A percentile compares a stretch with the other conserved stretches of the same genome.
phyloP scores from a whole-genome alignment of 2,797 vertebrate genomes.

The Sardinella longiceps region DNA sequence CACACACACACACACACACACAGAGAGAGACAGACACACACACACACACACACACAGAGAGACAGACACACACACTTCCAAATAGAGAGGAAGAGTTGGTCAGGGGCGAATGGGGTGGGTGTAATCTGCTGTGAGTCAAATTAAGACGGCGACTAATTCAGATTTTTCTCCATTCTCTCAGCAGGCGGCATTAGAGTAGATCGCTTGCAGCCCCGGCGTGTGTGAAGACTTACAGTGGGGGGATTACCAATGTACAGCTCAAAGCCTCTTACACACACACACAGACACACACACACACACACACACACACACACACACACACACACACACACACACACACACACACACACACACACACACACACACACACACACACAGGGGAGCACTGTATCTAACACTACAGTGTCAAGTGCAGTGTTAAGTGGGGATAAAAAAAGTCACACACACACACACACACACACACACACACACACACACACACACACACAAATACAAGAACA shows the following conservation, averaged over 20 bases:
- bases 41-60: too few species aligned
- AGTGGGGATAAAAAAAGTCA: not conserved
- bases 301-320: not conserved
- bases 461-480: not conserved
- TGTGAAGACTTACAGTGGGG: constrained; percentile 65
- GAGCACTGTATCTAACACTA: not conserved
- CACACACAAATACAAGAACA: not conserved
- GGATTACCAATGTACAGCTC: constrained; percentile 73
- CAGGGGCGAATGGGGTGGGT: constrained; percentile 32
- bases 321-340: not conserved
- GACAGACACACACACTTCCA: too few species aligned
- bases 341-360: not conserved
- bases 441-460: not conserved
- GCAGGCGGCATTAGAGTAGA: constrained; percentile 51
- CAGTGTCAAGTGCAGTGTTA: constrained; percentile 28
- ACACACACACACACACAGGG: not conserved
- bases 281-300: not conserved
- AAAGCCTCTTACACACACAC: constrained; percentile 51
- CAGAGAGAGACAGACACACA: too few species aligned
- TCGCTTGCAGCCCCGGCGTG: constrained; percentile 54
- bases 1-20: too few species aligned
- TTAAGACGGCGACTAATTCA: constrained; percentile 44
- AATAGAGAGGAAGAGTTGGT: not conserved
- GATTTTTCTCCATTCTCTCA: constrained; percentile 38
- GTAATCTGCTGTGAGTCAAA: constrained; percentile 43